Percentiles rank a stretch among this genome's conserved stretches.
Conservation (phyloP, 2,888 invertebrate species). For the Parthenolecanium corni region DNA sequence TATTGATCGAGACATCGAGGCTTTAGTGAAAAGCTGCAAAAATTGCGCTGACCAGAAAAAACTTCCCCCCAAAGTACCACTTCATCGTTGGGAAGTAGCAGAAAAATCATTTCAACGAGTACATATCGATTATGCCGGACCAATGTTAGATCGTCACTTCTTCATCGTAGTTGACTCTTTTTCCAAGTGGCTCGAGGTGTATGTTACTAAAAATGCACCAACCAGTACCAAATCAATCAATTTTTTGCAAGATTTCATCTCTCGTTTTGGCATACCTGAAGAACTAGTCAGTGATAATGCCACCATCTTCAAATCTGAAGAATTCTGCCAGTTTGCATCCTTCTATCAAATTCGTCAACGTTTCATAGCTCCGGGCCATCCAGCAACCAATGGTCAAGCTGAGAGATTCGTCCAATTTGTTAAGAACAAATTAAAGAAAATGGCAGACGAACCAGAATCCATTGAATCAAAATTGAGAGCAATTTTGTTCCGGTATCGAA, state of each 20-base stretch:
- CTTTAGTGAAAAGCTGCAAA: conserved; percentile 32
- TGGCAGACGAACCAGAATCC: conserved; percentile 19
- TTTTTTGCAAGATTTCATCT: conserved; percentile 2
- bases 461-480: conserved; percentile 25
- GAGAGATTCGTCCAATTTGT: conserved; percentile 31
- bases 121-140: conserved; percentile 25
- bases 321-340: neutral
- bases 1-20: conserved; percentile 33
- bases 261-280: conserved; percentile 5
- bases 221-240: neutral
- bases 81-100: conserved; percentile 34
- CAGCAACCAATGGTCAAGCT: conserved; percentile 31
- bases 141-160: neutral
- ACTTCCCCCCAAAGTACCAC: conserved; percentile 32
- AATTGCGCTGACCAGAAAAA: conserved; percentile 33
- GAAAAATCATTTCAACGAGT: conserved; percentile 32
- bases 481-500: conserved; percentile 30
- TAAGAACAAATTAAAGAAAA: conserved; percentile 23
- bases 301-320: neutral
- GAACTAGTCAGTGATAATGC: conserved; percentile 10
- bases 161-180: neutral
- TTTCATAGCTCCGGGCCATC: conserved; percentile 28
- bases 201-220: neutral
- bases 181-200: conserved; percentile 5
- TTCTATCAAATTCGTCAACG: conserved; percentile 31